Percentiles rank a stretch among this genome's conserved stretches.
Conservation (phyloP, 2,888 invertebrate genomes). For the Opisthograptis luteolata region DNA sequence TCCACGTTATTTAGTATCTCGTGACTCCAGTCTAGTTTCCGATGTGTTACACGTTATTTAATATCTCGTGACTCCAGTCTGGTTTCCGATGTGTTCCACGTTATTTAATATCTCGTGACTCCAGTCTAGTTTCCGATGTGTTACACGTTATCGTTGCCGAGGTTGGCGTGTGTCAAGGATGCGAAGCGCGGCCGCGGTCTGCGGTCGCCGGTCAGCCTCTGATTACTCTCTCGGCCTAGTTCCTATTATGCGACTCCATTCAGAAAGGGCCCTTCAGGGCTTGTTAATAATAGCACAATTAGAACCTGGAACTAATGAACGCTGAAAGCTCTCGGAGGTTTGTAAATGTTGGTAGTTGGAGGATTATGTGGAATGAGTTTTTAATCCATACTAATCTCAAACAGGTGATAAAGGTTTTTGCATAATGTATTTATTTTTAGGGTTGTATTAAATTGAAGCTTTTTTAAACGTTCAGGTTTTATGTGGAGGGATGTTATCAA, state of each 20-base stretch:
- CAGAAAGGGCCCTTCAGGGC: conserved; percentile 35
- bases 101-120: background rate
- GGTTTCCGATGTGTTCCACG: background rate
- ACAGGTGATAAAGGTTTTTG: no score
- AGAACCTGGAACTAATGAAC: conserved; percentile 27
- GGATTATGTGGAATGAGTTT: background rate
- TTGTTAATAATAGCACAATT: conserved; percentile 42
- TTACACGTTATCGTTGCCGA: no score
- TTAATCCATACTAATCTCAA: no score
- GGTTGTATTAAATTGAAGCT: no score
- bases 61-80: no score
- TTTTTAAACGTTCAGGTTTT: no score
- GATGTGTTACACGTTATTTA: no score
- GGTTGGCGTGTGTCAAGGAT: conserved; percentile 9
- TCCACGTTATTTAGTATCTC: no score
- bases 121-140: conserved; percentile 6
- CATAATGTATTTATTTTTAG: no score
- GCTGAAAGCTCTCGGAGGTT: background rate
- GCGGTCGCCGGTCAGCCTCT: conserved; percentile 50
- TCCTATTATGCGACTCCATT: conserved; percentile 47
- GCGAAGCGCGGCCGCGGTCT: conserved; percentile 45
- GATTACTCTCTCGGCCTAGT: conserved; percentile 55
- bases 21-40: no score
- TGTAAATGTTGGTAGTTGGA: background rate
- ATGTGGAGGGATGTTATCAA: no score